Evolutionary conservation across 2,113 vertebrate genomes (phyloP).

Genomic region (Sigmodon hispidus): DNA sequence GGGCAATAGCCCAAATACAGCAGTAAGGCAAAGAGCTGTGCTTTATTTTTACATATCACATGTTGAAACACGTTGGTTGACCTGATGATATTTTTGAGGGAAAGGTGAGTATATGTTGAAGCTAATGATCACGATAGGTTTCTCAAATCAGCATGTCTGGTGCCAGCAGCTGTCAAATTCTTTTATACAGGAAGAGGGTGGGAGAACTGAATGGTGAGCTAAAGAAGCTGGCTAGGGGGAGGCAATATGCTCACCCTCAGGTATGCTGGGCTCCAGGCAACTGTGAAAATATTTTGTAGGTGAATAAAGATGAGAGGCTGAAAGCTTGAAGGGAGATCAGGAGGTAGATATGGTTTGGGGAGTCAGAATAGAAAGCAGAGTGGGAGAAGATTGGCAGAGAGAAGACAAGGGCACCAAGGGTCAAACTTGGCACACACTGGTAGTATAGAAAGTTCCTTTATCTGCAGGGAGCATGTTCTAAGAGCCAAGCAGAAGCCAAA

Average conservation of each 20-base stretch:
- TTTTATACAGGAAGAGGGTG: not conserved
- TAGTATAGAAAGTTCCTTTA: not conserved
- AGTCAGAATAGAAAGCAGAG: not conserved
- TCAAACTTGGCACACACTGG: not conserved
- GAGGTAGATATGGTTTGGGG: not conserved
- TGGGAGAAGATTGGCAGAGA: not conserved
- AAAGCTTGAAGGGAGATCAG: not conserved
- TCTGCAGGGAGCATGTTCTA: not conserved
- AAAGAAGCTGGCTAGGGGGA: not conserved
- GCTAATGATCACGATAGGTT: not conserved
- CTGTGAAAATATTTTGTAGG: not conserved
- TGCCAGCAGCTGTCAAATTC: not conserved
- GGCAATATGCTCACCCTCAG: not conserved
- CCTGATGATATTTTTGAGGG: not conserved
- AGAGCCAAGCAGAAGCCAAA: not conserved
- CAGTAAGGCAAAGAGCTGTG: not conserved
- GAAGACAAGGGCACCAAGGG: not conserved
- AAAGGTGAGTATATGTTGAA: slow-evolving; percentile 76
- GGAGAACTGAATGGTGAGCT: not conserved
- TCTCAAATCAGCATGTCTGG: not conserved
- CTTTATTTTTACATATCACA: not conserved
- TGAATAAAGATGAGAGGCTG: not conserved
- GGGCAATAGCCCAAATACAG: not conserved
- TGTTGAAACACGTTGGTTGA: not conserved
- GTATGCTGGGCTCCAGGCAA: no score